phyloP scores from a whole-genome alignment of 2,797 vertebrate genomes.

The Arctocebus calabarensis region DNA sequence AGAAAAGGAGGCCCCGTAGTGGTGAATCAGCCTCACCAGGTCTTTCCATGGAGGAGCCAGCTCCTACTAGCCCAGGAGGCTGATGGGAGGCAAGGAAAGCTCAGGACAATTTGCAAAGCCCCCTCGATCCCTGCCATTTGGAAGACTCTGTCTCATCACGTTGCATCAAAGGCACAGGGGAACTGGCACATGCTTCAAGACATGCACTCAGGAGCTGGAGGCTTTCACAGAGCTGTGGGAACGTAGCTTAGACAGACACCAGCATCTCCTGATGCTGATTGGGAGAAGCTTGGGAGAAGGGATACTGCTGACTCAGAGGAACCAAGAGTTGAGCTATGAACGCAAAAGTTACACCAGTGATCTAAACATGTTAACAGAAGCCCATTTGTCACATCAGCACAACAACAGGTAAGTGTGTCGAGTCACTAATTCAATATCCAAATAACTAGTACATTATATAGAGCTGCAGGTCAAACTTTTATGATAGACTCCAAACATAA shows the following conservation, averaged over 20 bases:
- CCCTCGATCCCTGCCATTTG: not conserved
- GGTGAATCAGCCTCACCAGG: fast-evolving
- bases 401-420: not conserved
- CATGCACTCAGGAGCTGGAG: fast-evolving
- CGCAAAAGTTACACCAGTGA: no score
- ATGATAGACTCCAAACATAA: not conserved
- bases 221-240: not conserved
- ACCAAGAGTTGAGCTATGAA: not conserved
- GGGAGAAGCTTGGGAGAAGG: not conserved
- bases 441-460: not conserved
- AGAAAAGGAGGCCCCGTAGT: not conserved
- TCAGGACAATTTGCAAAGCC: not conserved
- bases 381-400: not conserved
- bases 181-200: fast-evolving
- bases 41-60: not conserved
- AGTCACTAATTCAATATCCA: not conserved
- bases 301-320: not conserved
- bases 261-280: not conserved
- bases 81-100: not conserved
- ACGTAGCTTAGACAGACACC: not conserved
- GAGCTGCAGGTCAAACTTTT: not conserved
- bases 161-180: not conserved
- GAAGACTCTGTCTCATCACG: not conserved
- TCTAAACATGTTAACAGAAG: not conserved
- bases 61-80: not conserved